Evolutionary conservation across 2,888 invertebrate species (phyloP), one percentile per base, ranked within the genome.

Genomic region (Blastobasis adustella): DNA sequence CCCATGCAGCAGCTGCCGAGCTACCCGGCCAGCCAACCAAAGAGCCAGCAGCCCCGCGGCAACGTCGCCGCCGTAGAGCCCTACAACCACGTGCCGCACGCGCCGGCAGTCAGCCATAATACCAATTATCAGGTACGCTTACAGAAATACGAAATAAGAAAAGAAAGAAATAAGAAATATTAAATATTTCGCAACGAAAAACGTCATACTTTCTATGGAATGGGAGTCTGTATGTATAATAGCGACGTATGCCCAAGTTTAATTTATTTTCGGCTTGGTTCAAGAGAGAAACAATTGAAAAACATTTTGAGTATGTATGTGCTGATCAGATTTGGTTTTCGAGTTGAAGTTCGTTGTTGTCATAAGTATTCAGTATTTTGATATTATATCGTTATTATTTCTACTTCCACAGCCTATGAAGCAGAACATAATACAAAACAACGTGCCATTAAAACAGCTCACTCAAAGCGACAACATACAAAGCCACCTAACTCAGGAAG

Each of bases 1-100:
- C 82, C 86, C 49, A 81, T 86, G 81, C 84, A 89, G 65, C 85
- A 89, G 73, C 66, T 89, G 63, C 83, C 89, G 6, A 80, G 78
- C 67, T 83, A 89, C 61, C 74, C 85, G 57, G 67, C 81, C 51
- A 80, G 69, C 67, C 88, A 85, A 82, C 86, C 82, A 79, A 85
- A 83, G 82, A 83, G 79, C 69, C 89, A 82, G 69, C 90, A 90
- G 61, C 87, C 92, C 6, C 89, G 94, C 48, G 94, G 94, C 51
- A 95, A 96, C 79, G 93, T 96, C 55, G 96, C 96, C 10, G 96
- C 96, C 46, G 94, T 96, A 42, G 96, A 96, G 73, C 96, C 96
- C 4, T 96, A 95, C 76, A 95, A 95, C 68, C 96, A 96, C 68
- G 93, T 95, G 67, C 96, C 96, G 50, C 91, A 92, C 58, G 89